These are phyloP conservation scores for Corythornis cristatus DNA, from an alignment of 2,113 vertebrate genomes.

Conservation along the genomic window DNA sequence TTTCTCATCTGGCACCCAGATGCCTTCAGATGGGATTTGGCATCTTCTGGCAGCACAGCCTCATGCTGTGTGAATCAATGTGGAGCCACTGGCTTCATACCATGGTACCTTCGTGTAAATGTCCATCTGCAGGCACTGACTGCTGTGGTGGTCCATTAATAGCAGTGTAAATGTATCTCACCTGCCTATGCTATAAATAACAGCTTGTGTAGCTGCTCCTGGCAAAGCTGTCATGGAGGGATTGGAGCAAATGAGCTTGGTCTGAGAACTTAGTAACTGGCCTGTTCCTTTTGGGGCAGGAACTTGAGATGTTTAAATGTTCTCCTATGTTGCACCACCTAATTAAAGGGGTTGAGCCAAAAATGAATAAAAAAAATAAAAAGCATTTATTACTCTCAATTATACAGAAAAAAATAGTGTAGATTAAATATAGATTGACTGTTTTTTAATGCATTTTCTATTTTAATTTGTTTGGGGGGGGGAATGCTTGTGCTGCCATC, in stretches of 20 bases:
- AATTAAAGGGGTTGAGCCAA: not conserved
- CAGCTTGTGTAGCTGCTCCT: not conserved
- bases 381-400: not conserved
- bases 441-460: not conserved
- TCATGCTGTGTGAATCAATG: not conserved
- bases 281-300: not conserved
- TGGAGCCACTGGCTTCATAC: not conserved
- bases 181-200: accelerated
- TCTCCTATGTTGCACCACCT: not conserved
- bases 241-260: not conserved
- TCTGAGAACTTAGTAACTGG: not conserved
- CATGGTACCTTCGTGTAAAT: not conserved
- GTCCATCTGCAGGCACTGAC: not conserved
- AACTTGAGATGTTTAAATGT: not conserved
- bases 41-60: not conserved
- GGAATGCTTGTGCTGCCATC: not conserved
- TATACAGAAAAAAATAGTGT: not conserved
- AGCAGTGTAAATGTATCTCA: not conserved
- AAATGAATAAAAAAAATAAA: not conserved
- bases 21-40: not conserved
- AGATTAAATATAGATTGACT: not conserved
- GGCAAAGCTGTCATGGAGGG: not conserved
- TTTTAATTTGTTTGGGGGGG: not conserved
- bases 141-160: not conserved
- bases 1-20: not conserved